Percentiles rank a stretch among this genome's conserved stretches.
phyloP scores from a whole-genome alignment of 2,888 invertebrate genomes.

The Lampropteryx suffumata region DNA sequence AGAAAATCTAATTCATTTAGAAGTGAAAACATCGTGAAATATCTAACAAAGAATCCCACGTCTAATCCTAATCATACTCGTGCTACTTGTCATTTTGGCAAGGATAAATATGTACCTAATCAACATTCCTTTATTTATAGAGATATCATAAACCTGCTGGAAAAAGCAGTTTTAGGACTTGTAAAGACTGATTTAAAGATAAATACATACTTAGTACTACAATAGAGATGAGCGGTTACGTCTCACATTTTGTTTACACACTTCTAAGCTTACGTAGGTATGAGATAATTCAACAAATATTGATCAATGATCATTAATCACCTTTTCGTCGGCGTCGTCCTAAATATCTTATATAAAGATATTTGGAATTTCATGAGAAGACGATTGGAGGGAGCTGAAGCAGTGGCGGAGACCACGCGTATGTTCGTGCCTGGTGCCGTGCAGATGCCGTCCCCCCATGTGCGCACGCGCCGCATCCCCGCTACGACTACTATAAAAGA shows the following conservation, averaged over 20 bases:
- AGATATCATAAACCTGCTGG: no score
- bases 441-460: slow-evolving; percentile 51
- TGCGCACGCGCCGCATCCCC: slow-evolving; percentile 67
- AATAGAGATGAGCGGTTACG: not conserved
- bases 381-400: not conserved
- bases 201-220: not conserved
- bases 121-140: no score
- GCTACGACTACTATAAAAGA: slow-evolving; percentile 76
- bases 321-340: not conserved
- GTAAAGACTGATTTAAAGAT: not conserved
- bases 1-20: no score
- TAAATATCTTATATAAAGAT: not conserved
- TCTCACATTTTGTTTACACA: not conserved
- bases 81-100: no score
- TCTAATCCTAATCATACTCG: no score
- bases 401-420: slow-evolving; percentile 26
- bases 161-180: no score
- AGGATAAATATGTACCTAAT: no score
- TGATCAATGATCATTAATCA: slow-evolving; percentile 2
- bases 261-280: not conserved
- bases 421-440: slow-evolving; percentile 25
- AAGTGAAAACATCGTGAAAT: no score
- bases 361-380: not conserved
- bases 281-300: slow-evolving; percentile 11
- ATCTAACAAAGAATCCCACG: no score